A percentile compares a stretch with the other conserved stretches of the same genome.
Evolutionary conservation across 2,888 invertebrate genomes (phyloP).

Genomic region (Amorpha juglandis): DNA sequence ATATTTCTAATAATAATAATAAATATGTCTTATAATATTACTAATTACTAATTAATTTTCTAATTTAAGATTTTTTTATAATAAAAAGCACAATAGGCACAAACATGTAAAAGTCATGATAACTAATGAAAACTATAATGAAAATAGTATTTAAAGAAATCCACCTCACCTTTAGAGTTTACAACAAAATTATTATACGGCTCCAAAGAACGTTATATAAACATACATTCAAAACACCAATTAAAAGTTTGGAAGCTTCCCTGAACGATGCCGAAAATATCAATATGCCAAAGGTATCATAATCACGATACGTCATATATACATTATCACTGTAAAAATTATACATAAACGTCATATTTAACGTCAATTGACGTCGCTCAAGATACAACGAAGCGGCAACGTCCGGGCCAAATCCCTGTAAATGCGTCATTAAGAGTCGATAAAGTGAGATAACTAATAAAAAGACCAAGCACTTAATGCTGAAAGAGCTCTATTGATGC

Average conservation of each 20-base stretch:
- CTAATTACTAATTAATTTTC: no score
- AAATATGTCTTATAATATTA: no score
- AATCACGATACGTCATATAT: background rate
- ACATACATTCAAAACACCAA: constrained; percentile 12
- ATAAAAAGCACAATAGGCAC: no score
- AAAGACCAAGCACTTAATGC: constrained; percentile 65
- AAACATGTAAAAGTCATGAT: no score
- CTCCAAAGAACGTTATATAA: background rate
- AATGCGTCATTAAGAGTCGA: constrained; percentile 66
- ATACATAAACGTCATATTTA: background rate
- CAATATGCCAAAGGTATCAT: background rate
- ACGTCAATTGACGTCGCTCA: background rate
- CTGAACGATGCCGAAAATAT: background rate
- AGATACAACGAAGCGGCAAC: background rate
- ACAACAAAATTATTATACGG: background rate
- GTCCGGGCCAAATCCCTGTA: constrained; percentile 58
- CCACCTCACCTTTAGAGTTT: background rate
- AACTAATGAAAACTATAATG: no score
- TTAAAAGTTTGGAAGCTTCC: background rate
- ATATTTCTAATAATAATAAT: no score
- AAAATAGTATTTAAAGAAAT: background rate
- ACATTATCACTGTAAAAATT: background rate
- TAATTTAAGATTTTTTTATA: no score
- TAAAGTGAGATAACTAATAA: constrained; percentile 68
- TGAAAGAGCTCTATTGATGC: constrained; percentile 68